Evolutionary conservation across 2,797 vertebrate species (phyloP).

Genomic region (Sciurus carolinensis): DNA sequence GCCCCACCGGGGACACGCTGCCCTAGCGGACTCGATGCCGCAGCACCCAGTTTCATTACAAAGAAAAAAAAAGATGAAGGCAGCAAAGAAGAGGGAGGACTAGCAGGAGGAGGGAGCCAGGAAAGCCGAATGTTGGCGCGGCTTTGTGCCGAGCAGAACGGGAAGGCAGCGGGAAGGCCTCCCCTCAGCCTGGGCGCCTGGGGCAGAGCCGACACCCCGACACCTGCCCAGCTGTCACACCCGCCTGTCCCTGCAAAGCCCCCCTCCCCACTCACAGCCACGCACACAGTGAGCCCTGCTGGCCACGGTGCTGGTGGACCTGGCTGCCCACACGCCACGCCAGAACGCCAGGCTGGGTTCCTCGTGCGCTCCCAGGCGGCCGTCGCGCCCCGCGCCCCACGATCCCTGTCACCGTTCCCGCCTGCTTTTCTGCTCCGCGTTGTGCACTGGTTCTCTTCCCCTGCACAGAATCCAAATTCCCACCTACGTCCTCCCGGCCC

Average conservation of each 20-base stretch:
- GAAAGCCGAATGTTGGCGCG: neutral
- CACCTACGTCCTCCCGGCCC: neutral
- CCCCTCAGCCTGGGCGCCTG: slow-evolving; percentile 20
- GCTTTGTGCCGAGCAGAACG: neutral
- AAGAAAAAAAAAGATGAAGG: neutral
- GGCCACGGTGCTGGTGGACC: accelerated
- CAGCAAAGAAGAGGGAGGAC: neutral
- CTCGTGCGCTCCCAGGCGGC: accelerated
- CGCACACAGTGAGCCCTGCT: accelerated
- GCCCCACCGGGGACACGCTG: neutral
- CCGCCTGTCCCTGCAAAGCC: neutral
- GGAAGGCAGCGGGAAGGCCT: neutral
- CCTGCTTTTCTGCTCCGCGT: neutral
- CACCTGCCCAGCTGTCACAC: neutral
- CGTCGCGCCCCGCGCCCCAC: accelerated
- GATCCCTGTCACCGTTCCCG: accelerated
- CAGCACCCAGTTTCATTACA: neutral
- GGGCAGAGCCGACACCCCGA: neutral
- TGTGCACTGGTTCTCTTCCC: neutral
- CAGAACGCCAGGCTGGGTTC: neutral
- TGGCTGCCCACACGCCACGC: neutral
- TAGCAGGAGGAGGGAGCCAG: neutral
- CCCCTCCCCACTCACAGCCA: neutral
- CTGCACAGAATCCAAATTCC: neutral
- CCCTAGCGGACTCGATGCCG: neutral